Conservation (phyloP, 2,888 invertebrate genomes). For the Dastarcus helophoroides region DNA sequence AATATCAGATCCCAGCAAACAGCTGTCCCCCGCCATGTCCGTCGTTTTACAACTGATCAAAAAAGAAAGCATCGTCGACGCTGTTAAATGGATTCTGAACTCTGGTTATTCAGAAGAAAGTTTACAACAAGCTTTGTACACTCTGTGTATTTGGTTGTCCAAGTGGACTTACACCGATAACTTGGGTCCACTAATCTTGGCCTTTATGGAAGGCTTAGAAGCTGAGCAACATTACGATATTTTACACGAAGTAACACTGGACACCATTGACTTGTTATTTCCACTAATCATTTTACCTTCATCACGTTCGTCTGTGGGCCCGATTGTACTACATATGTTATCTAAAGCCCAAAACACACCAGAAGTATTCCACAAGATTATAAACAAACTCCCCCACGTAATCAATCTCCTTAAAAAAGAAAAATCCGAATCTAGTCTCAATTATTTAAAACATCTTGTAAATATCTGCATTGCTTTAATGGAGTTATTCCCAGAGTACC, state of each 20-base stretch:
- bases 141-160: constrained; percentile 57
- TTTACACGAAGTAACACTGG: constrained; percentile 47
- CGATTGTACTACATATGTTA: constrained; percentile 53
- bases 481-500: constrained; percentile 39
- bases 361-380: constrained; percentile 49
- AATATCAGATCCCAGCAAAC: constrained; percentile 46
- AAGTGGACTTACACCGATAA: constrained; percentile 51
- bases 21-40: constrained; percentile 47
- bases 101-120: constrained; percentile 38
- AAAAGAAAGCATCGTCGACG: constrained; percentile 29
- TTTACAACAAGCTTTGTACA: constrained; percentile 49
- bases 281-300: constrained; percentile 43
- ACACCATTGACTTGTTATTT: constrained; percentile 49
- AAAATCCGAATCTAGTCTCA: constrained; percentile 38
- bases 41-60: constrained; percentile 47
- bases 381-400: constrained; percentile 40
- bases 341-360: constrained; percentile 48
- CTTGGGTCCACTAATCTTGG: constrained; percentile 54
- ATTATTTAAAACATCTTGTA: constrained; percentile 47
- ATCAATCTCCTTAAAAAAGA: constrained; percentile 46
- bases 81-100: constrained; percentile 38
- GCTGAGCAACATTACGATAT: constrained; percentile 35
- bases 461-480: constrained; percentile 45
- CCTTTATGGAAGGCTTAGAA: constrained; percentile 50
- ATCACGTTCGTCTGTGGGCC: constrained; percentile 44